Evolutionary conservation across 1,140 invertebrate species (phyloP), one percentile per base, ranked within the genome.

Genomic region (Panagrolaimus sp.): DNA sequence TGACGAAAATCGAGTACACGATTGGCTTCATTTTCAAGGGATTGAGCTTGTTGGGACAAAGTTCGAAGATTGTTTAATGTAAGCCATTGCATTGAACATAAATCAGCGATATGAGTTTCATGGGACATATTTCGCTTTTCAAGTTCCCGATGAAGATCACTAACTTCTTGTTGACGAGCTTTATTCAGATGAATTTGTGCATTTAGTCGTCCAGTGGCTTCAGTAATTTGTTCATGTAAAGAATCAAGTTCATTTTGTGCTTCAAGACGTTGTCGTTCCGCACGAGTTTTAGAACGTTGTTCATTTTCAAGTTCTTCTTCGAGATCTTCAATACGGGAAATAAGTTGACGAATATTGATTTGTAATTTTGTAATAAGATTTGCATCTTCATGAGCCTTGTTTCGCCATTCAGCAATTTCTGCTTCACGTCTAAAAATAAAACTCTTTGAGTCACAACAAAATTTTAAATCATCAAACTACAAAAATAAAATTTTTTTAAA

Each of bases 161-260:
- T 32, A 2, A 78, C 73, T 47, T 98, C 96, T 79, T 92, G 91
- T 86, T 97, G 94, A 75, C 94, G 90, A 86, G 96, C 96, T 89
- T 97, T 98, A 89, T 98, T 98, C 78, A 98, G 89, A 85, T 98
- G 96, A 84, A 96, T 91, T 87, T 98, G 94, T 75, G 94, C 93
- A 63, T 92, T 91, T 70, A 95, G 97, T 76, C 94, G 95, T 86
- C 95, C 95, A 86, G 94, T 95, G 84, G 75, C 65, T 55, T 80
- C 77, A 9, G 69, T 76, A 73, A 98, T 89, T 83, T 94, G 90
- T 85, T 98, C 94, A 76, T 91, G 90, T 75, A 98, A 87, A 85
- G 96, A 93, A 83, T 97, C 94, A 69, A 97, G 88, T 86, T 97
- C 94, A 65, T 93, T 89, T 67, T 92, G 91, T 71, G 96, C 87